Evolutionary conservation across 2,888 invertebrate species (phyloP).

Genomic region (Erebia palarica): DNA sequence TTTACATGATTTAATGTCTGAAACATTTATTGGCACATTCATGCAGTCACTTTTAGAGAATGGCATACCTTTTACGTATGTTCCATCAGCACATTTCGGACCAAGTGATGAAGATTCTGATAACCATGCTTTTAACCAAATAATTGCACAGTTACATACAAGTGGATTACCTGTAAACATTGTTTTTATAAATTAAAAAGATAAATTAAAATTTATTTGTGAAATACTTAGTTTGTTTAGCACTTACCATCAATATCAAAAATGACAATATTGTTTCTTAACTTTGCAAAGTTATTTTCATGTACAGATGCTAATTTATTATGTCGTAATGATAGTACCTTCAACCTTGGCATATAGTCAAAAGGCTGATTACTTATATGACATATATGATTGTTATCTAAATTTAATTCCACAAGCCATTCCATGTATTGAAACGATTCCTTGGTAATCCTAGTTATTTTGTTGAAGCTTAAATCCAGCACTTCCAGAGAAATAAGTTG

Average conservation of each 20-base stretch:
- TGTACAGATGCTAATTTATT: constrained; percentile 89
- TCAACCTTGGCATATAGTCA: constrained; percentile 91
- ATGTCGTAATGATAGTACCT: constrained; percentile 89
- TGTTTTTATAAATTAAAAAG: background rate
- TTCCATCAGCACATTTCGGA: constrained; percentile 90
- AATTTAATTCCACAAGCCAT: constrained; percentile 92
- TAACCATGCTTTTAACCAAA: constrained; percentile 93
- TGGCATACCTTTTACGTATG: constrained; percentile 87
- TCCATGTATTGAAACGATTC: constrained; percentile 88
- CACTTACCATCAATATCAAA: constrained; percentile 91
- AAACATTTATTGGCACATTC: constrained; percentile 66
- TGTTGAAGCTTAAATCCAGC: constrained; percentile 92
- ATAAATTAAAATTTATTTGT: background rate
- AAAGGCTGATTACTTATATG: constrained; percentile 90
- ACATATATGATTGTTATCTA: constrained; percentile 93
- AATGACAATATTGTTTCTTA: constrained; percentile 91
- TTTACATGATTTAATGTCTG: constrained; percentile 81
- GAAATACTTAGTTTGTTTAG: background rate
- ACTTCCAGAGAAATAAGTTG: constrained; percentile 91
- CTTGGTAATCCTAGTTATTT: constrained; percentile 86
- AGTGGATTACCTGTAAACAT: constrained; percentile 89
- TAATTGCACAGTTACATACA: constrained; percentile 89
- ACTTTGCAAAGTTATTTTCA: constrained; percentile 88
- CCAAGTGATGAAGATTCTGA: constrained; percentile 88
- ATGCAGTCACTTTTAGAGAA: constrained; percentile 87